Evolutionary conservation across 2,113 vertebrate species (phyloP).

Genomic region (Charina bottae): DNA sequence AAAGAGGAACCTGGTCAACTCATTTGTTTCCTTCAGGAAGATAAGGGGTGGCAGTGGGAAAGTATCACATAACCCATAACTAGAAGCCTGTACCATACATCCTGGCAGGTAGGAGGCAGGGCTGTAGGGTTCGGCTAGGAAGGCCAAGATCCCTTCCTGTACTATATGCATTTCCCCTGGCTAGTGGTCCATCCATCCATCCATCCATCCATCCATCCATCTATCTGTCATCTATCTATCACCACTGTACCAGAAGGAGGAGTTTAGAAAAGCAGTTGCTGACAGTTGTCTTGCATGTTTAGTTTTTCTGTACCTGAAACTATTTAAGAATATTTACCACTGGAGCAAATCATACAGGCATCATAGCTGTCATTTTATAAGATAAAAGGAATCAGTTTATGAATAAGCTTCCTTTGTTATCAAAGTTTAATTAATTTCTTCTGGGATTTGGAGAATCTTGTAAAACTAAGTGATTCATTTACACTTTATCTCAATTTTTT

Average conservation of each 20-base stretch:
- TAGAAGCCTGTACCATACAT: too few relatives aligned
- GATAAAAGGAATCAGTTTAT: conserved; percentile 33
- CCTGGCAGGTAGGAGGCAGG: neutral
- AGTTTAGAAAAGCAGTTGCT: neutral
- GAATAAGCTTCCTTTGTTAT: conserved; percentile 46
- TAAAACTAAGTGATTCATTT: conserved; percentile 32
- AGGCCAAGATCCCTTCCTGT: neutral
- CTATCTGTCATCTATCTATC: neutral
- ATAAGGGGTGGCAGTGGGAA: too few relatives aligned
- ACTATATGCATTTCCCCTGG: neutral
- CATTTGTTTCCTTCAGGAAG: too few relatives aligned
- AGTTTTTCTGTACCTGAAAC: conserved; percentile 7
- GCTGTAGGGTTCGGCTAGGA: neutral
- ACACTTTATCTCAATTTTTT: conserved; percentile 3
- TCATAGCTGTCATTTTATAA: conserved; percentile 8
- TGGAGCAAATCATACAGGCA: conserved; percentile 20
- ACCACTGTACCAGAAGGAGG: neutral
- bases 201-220: neutral
- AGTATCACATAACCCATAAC: too few relatives aligned
- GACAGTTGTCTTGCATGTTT: neutral
- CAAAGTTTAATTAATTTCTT: conserved; percentile 32
- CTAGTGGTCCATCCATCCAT: too few relatives aligned
- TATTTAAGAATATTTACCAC: conserved; percentile 3
- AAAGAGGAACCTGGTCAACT: too few relatives aligned
- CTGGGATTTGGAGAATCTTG: neutral